Conservation (phyloP, 2,888 invertebrate genomes). For the Sesia bembeciformis region DNA sequence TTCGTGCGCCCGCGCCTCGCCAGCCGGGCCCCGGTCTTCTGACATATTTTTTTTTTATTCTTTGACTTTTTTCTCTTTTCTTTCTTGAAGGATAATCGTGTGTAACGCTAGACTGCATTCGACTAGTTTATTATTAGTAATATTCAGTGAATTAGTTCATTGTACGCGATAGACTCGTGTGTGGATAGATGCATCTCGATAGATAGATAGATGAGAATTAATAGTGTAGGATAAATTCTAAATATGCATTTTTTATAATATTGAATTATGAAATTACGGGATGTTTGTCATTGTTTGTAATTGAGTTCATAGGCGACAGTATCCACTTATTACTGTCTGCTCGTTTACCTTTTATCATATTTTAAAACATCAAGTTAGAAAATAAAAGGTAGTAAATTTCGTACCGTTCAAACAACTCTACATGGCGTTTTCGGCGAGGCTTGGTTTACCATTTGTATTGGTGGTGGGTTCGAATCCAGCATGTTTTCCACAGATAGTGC, state of each 20-base stretch:
- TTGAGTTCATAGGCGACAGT: no score
- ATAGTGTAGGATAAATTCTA: no score
- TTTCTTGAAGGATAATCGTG: constrained; percentile 52
- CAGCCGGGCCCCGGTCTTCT: constrained; percentile 33
- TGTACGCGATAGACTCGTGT: not conserved
- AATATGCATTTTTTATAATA: no score
- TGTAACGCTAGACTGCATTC: constrained; percentile 60
- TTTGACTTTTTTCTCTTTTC: constrained; percentile 25
- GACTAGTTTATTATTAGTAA: constrained; percentile 49
- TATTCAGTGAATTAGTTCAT: constrained; percentile 29
- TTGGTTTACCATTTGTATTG: constrained; percentile 1
- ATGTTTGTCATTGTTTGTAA: no score
- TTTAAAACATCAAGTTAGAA: not conserved
- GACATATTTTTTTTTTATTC: constrained; percentile 35
- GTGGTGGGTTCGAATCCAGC: constrained; percentile 41
- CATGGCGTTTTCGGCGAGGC: not conserved
- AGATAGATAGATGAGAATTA: no score
- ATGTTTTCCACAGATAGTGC: constrained; percentile 58
- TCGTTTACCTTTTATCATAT: no score
- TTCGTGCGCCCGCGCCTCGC: constrained; percentile 50
- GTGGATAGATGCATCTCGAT: no score
- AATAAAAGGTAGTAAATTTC: constrained; percentile 13
- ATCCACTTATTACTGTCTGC: no score
- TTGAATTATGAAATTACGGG: no score
- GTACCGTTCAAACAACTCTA: not conserved